A percentile compares a stretch with the other conserved stretches of the same genome.
phyloP scores from a whole-genome alignment of 2,113 vertebrate genomes.

The Dissostichus mawsoni region DNA sequence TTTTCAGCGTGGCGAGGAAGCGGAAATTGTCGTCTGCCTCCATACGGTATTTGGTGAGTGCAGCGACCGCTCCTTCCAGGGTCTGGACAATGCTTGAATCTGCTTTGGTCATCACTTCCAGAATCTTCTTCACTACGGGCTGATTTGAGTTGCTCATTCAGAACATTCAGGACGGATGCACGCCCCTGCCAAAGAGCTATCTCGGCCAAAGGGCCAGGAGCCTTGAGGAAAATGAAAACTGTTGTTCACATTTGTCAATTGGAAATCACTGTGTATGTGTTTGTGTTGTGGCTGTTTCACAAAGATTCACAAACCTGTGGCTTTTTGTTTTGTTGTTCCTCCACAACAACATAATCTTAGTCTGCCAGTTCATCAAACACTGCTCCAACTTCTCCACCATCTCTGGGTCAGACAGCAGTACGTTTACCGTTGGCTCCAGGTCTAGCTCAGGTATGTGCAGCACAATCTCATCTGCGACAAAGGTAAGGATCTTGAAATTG shows the following conservation, averaged over 20 bases:
- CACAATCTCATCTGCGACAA: constrained; percentile 82
- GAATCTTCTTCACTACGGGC: constrained; percentile 85
- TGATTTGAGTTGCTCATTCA: constrained; percentile 88
- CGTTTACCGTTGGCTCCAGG: constrained; percentile 78
- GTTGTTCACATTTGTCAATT: neutral
- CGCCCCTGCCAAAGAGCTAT: constrained; percentile 91
- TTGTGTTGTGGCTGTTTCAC: neutral
- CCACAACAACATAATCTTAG: constrained; percentile 86
- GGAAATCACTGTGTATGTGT: neutral
- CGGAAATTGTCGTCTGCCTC: constrained; percentile 89
- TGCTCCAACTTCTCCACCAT: constrained; percentile 86
- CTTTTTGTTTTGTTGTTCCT: constrained; percentile 86
- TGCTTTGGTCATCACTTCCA: constrained; percentile 84
- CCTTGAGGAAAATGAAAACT: constrained; percentile 76
- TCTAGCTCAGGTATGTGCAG: constrained; percentile 89
- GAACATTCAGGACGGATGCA: constrained; percentile 81
- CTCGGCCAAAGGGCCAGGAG: constrained; percentile 88
- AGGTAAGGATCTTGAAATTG: constrained; percentile 15
- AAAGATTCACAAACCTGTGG: constrained; percentile 84
- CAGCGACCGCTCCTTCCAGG: constrained; percentile 81
- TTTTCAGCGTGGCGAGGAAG: constrained; percentile 90
- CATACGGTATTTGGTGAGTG: constrained; percentile 84
- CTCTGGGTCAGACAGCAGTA: constrained; percentile 74
- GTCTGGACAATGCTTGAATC: constrained; percentile 79
- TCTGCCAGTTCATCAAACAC: constrained; percentile 89